phyloP scores from a whole-genome alignment of 1,140 invertebrate species.

The Leptinotarsa texana region DNA sequence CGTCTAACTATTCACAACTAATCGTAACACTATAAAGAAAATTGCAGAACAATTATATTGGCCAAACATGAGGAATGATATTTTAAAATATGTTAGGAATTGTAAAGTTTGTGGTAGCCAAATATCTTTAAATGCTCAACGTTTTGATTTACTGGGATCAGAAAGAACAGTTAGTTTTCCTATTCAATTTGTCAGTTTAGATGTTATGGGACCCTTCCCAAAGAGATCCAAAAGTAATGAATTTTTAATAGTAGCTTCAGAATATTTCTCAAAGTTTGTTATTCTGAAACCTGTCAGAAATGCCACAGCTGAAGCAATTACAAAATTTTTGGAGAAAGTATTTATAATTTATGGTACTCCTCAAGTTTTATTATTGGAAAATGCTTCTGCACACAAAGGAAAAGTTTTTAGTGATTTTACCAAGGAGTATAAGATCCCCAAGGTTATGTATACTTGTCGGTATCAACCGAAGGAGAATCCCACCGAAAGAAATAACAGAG shows the following conservation, averaged over 20 bases:
- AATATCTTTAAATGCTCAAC: neutral
- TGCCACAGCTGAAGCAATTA: neutral
- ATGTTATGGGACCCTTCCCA: neutral
- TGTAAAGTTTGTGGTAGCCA: slow-evolving; percentile 13
- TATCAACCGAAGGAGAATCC: neutral
- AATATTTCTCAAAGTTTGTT: neutral
- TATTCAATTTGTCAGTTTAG: slow-evolving; percentile 21
- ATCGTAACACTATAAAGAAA: no score
- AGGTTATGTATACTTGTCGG: neutral
- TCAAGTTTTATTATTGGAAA: neutral
- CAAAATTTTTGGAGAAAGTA: neutral
- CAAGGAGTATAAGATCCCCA: neutral
- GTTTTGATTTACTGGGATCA: slow-evolving; percentile 20
- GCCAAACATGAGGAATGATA: slow-evolving; percentile 22
- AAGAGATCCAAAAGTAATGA: neutral
- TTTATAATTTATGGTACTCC: neutral
- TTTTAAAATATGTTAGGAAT: slow-evolving; percentile 14
- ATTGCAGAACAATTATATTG: slow-evolving; percentile 32
- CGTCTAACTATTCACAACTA: no score
- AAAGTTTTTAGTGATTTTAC: neutral
- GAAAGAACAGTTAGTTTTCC: slow-evolving; percentile 22
- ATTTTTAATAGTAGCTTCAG: neutral
- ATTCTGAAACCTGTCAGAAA: neutral
- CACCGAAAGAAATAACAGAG: slow-evolving; percentile 4
- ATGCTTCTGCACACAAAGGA: neutral